Percentiles rank a stretch among this genome's conserved stretches.
Conservation (phyloP, 2,888 invertebrate species). For the Athrips mouffetella region DNA sequence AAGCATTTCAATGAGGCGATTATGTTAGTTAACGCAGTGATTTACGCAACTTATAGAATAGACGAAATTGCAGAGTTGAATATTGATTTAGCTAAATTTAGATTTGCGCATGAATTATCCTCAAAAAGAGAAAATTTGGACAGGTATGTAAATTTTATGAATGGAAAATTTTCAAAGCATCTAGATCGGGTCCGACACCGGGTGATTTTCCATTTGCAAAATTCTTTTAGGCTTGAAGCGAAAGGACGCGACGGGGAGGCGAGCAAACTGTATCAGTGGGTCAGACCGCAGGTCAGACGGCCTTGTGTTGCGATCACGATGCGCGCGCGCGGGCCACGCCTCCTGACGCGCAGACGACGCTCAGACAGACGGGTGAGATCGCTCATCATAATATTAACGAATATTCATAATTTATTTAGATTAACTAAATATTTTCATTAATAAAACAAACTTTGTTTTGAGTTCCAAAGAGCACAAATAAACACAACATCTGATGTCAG, state of each 20-base stretch:
- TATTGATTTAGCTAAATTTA: not conserved
- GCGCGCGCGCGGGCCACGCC: conserved; percentile 46
- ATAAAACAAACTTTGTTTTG: too few relatives aligned
- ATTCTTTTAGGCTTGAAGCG: too few relatives aligned
- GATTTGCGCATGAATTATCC: not conserved
- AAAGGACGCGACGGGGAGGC: not conserved
- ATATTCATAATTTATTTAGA: too few relatives aligned
- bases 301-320: conserved; percentile 44
- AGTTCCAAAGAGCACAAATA: too few relatives aligned
- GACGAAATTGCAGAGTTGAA: not conserved
- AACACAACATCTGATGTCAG: too few relatives aligned
- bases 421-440: not conserved
- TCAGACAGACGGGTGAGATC: not conserved
- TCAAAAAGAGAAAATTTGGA: too few relatives aligned
- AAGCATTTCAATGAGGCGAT: conserved; percentile 1
- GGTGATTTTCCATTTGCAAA: too few relatives aligned
- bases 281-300: conserved; percentile 53
- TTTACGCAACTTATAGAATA: not conserved
- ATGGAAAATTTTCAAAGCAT: too few relatives aligned
- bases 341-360: conserved; percentile 13
- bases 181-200: too few relatives aligned
- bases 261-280: conserved; percentile 50
- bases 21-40: not conserved
- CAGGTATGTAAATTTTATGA: not conserved
- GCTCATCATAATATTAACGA: too few relatives aligned